Percentiles rank a stretch among this genome's conserved stretches.
phyloP scores from a whole-genome alignment of 2,888 invertebrate genomes.

The Amblyjoppa proteus region DNA sequence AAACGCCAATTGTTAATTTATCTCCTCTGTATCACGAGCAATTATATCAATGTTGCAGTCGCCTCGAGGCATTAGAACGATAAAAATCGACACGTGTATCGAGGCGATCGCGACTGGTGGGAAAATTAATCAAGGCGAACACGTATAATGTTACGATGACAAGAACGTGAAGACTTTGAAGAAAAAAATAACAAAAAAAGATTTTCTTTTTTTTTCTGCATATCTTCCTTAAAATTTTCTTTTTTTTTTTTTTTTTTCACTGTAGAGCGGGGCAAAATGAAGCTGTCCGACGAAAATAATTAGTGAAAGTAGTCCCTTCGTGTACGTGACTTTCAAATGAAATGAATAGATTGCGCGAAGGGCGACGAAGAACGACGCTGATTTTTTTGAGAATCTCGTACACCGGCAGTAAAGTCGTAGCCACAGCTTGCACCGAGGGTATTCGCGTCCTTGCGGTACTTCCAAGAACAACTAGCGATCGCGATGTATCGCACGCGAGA shows the following conservation, averaged over 20 bases:
- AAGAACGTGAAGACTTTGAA: neutral
- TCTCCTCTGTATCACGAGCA: constrained; percentile 15
- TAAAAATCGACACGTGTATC: constrained; percentile 41
- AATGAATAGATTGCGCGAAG: neutral
- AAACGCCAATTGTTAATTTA: constrained; percentile 46
- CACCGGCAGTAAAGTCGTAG: neutral
- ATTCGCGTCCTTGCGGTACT: constrained; percentile 75
- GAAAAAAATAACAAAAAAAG: neutral
- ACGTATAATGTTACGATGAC: constrained; percentile 19
- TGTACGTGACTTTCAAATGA: neutral
- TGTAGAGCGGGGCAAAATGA: neutral
- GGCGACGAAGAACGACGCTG: neutral
- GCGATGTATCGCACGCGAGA: constrained; percentile 65
- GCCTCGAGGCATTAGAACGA: constrained; percentile 51
- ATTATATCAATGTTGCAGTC: constrained; percentile 16
- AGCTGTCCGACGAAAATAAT: neutral
- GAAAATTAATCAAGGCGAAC: constrained; percentile 54
- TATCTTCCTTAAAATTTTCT: neutral
- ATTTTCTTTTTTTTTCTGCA: neutral
- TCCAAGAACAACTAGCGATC: constrained; percentile 76
- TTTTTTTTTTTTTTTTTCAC: neutral
- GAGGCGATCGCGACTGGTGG: constrained; percentile 52
- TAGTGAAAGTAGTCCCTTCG: neutral
- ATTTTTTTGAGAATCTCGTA: constrained; percentile 19
- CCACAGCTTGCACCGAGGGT: constrained; percentile 19